These are phyloP conservation scores for Arion vulgaris DNA, from an alignment of 1,140 invertebrate genomes.

Conservation along the genomic window DNA sequence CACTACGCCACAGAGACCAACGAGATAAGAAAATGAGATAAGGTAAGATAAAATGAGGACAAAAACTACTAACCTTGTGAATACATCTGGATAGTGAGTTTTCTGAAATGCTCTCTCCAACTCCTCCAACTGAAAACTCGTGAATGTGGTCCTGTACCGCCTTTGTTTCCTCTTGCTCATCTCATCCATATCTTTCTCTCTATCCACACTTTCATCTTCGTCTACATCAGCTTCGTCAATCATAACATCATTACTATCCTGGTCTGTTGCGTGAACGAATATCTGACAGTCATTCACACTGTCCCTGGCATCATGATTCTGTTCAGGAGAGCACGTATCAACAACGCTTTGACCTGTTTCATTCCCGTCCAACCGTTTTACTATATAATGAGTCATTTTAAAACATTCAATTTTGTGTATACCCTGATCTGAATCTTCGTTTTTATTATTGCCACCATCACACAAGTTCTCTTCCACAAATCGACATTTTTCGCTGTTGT, in stretches of 20 bases:
- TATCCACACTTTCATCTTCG: conserved; percentile 34
- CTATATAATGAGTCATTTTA: background rate
- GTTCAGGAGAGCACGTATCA: background rate
- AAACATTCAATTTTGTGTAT: background rate
- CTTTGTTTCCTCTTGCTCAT: conserved; percentile 61
- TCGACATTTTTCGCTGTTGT: background rate
- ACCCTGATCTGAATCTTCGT: too few species aligned
- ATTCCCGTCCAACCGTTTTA: background rate
- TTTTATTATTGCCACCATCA: too few species aligned
- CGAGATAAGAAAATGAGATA: too few species aligned
- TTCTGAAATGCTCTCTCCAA: conserved; percentile 68
- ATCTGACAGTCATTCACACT: background rate
- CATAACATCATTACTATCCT: conserved; percentile 3
- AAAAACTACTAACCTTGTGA: conserved; percentile 53
- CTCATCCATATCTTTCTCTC: conserved; percentile 52
- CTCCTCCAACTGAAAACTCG: conserved; percentile 67
- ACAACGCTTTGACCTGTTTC: background rate
- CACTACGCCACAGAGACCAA: too few species aligned
- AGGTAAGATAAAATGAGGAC: too few species aligned
- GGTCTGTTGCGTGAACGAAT: background rate
- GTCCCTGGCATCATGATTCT: background rate
- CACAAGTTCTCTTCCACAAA: background rate
- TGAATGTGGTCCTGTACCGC: conserved; percentile 69
- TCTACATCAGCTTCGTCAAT: conserved; percentile 10
- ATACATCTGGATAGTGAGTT: conserved; percentile 70